A percentile compares a stretch with the other conserved stretches of the same genome.
phyloP scores from a whole-genome alignment of 1,140 invertebrate species.

The Holotrichia oblita region DNA sequence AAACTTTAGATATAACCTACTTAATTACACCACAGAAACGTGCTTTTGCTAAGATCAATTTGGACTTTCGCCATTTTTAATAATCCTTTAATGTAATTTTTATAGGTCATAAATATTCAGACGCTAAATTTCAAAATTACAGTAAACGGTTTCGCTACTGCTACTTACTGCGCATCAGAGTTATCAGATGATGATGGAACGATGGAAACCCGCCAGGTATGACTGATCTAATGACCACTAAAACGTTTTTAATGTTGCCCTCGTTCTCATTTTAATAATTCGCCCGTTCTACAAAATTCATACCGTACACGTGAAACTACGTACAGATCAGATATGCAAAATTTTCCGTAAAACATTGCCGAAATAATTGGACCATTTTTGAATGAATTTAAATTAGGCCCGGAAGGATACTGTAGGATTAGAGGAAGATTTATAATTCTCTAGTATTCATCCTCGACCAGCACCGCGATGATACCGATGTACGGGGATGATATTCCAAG shows the following conservation, averaged over 20 bases:
- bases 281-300: not conserved
- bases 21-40: not conserved
- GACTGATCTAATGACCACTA: not conserved
- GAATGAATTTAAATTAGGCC: conserved; percentile 12
- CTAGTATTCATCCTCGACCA: not conserved
- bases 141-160: not conserved
- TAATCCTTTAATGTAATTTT: not conserved
- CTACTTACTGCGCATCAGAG: not conserved
- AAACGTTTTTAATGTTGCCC: conserved; percentile 6
- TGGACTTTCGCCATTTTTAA: not conserved
- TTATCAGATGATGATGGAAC: not conserved
- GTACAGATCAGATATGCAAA: not conserved
- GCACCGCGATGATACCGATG: not conserved
- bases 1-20: not conserved
- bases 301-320: not conserved
- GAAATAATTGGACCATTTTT: conserved; percentile 10
- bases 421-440: conserved; percentile 13
- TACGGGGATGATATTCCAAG: not conserved
- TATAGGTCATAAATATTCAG: not conserved
- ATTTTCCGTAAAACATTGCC: not conserved
- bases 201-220: not conserved
- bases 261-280: conserved; percentile 9
- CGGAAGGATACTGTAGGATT: not conserved
- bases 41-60: not conserved
- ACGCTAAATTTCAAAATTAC: not conserved